Evolutionary conservation across 2,113 vertebrate species (phyloP).

Genomic region (Apodemus sylvaticus): DNA sequence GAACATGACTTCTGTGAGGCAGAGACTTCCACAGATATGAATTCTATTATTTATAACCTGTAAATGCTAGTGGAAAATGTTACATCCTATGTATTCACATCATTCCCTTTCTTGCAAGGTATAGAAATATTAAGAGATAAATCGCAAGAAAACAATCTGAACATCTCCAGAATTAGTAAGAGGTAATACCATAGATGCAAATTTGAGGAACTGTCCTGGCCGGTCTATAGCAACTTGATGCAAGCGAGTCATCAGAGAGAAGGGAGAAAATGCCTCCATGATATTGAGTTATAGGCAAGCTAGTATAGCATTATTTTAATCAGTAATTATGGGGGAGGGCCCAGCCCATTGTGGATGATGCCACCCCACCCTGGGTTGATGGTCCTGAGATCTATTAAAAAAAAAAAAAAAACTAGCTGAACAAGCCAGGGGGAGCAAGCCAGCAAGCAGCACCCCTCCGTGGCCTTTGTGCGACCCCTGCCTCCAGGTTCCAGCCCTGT

Average conservation of each 20-base stretch:
- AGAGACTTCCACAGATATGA: neutral
- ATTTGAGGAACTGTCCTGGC: neutral
- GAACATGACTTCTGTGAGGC: neutral
- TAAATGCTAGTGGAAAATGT: neutral
- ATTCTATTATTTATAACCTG: neutral
- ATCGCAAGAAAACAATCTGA: neutral
- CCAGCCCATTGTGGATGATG: neutral
- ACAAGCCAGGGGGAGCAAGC: neutral
- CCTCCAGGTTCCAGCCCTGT: too few relatives aligned
- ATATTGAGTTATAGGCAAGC: neutral
- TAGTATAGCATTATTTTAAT: neutral
- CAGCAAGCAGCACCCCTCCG: neutral
- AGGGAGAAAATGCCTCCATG: neutral
- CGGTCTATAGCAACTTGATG: neutral
- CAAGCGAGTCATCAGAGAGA: neutral
- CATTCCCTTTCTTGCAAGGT: neutral
- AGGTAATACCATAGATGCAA: neutral
- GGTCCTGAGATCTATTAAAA: neutral
- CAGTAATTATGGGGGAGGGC: neutral
- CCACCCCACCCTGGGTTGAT: neutral
- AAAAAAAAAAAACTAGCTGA: neutral
- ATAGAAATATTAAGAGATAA: neutral
- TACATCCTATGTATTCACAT: neutral
- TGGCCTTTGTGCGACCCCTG: neutral
- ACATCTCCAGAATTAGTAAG: neutral